Conservation (phyloP, 2,888 invertebrate genomes). For the Griposia aprilina region DNA sequence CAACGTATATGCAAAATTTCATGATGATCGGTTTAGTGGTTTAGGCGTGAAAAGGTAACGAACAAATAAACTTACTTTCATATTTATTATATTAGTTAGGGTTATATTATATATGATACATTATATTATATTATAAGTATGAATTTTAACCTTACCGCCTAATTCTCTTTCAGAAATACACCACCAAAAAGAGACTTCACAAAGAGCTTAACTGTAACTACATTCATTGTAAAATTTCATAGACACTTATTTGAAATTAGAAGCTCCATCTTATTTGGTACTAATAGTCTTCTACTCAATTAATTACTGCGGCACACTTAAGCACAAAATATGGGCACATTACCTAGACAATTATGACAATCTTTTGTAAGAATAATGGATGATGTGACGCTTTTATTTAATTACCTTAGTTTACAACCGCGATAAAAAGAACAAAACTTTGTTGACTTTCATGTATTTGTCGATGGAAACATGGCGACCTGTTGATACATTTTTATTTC, state of each 20-base stretch:
- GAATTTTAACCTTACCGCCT: neutral
- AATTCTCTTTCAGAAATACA: neutral
- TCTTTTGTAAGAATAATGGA: slow-evolving; percentile 42
- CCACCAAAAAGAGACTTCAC: neutral
- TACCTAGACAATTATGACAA: slow-evolving; percentile 32
- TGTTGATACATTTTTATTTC: slow-evolving; percentile 30
- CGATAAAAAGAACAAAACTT: slow-evolving; percentile 27
- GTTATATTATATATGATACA: too few relatives aligned
- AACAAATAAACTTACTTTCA: too few relatives aligned
- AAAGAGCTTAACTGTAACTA: slow-evolving; percentile 1
- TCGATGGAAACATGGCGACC: slow-evolving; percentile 2
- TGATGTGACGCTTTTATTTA: slow-evolving; percentile 29
- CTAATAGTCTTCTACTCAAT: slow-evolving; percentile 27
- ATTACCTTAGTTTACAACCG: slow-evolving; percentile 27
- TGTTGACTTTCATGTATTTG: slow-evolving; percentile 27
- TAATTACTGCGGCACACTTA: slow-evolving; percentile 47
- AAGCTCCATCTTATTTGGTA: slow-evolving; percentile 28
- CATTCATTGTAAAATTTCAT: slow-evolving; percentile 26
- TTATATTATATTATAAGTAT: too few relatives aligned
- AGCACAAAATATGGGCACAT: slow-evolving; percentile 25
- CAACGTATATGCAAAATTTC: too few relatives aligned
- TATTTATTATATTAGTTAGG: too few relatives aligned
- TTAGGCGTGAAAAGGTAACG: too few relatives aligned
- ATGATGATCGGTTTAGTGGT: too few relatives aligned
- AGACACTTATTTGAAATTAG: slow-evolving; percentile 6